phyloP scores from a whole-genome alignment of 2,797 vertebrate genomes.

The Oryzias dopingdopingensis region DNA sequence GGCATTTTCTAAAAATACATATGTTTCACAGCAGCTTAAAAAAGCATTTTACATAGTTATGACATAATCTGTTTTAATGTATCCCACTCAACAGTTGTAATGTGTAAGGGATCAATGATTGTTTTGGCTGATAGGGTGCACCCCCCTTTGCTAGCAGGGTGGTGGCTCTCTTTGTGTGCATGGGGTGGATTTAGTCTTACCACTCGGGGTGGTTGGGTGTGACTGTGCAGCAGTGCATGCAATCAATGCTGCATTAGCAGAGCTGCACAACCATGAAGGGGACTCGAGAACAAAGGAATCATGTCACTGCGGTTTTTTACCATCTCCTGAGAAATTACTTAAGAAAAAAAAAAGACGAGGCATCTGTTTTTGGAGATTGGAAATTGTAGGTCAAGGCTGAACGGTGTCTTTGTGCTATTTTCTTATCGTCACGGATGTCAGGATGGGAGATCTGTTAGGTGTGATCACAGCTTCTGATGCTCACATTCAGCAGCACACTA shows the following conservation, averaged over 20 bases:
- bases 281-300: too few species aligned
- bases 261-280: neutral
- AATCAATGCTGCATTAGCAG: conserved; percentile 6
- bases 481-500: neutral
- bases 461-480: conserved; percentile 34
- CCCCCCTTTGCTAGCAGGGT: conserved; percentile 28
- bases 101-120: neutral
- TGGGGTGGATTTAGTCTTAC: conserved; percentile 25
- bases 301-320: conserved; percentile 1
- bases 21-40: neutral
- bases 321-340: neutral
- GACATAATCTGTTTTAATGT: too few species aligned
- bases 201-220: conserved; percentile 22
- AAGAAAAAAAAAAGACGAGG: neutral
- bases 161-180: conserved; percentile 56
- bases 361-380: conserved; percentile 2
- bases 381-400: conserved; percentile 12
- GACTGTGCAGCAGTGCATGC: conserved; percentile 3
- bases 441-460: conserved; percentile 22
- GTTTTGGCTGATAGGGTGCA: conserved; percentile 6
- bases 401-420: conserved; percentile 21
- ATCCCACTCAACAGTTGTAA: neutral
- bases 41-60: too few species aligned
- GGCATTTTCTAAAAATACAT: neutral
- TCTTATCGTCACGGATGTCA: conserved; percentile 14